Conservation (phyloP, 2,797 vertebrate species). For the Vipera ursinii region DNA sequence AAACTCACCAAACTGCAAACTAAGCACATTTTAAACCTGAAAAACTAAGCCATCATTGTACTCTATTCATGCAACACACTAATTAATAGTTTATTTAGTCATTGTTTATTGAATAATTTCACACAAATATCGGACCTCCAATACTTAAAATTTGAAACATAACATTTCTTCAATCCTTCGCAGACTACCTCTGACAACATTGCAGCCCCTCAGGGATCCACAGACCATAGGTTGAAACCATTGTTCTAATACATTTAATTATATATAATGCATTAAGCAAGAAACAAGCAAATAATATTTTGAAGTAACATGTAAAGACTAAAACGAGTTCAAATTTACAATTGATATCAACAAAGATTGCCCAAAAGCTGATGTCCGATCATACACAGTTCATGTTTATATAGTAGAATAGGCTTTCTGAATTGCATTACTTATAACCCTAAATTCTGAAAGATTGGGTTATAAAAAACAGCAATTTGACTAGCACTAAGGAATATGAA, state of each 20-base stretch:
- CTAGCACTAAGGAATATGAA: not conserved
- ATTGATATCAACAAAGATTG: not conserved
- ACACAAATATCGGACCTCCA: not conserved
- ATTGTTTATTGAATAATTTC: not conserved
- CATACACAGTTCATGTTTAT: not conserved
- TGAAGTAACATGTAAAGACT: not conserved
- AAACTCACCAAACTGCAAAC: not conserved
- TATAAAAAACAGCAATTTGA: not conserved
- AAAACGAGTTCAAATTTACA: not conserved
- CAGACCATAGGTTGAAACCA: not conserved
- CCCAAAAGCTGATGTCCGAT: not conserved
- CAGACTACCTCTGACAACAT: not conserved
- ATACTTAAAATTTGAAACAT: not conserved
- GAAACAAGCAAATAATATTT: not conserved
- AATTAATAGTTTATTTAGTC: not conserved
- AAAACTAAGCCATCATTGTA: not conserved
- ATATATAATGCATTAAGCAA: not conserved
- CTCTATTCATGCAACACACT: not conserved
- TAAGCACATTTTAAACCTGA: not conserved
- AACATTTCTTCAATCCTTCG: not conserved
- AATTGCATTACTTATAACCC: not conserved
- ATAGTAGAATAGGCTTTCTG: not conserved
- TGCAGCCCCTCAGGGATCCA: not conserved
- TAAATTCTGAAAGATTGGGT: not conserved
- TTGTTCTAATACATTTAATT: not conserved